Conservation (phyloP, 1,140 invertebrate species). For the Anoplolepis gracilipes region DNA sequence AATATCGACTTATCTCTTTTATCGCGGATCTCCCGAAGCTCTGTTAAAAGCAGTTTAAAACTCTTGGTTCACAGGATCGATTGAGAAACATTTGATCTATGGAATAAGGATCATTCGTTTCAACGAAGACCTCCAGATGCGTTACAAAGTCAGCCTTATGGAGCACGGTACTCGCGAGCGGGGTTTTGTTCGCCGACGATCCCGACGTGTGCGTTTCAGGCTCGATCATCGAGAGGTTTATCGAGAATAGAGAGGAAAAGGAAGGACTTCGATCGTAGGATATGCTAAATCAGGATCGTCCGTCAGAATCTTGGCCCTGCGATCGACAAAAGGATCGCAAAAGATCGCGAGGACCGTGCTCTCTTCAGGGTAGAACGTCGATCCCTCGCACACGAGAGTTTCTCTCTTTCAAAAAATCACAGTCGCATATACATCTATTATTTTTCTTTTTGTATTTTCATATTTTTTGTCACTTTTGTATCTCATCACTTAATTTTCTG, state of each 20-base stretch:
- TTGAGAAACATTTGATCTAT: conserved; percentile 2
- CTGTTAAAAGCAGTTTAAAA: not conserved
- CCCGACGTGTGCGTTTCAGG: conserved; percentile 62
- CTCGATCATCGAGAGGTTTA: conserved; percentile 53
- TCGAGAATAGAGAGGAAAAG: conserved; percentile 28
- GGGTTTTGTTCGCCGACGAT: conserved; percentile 32
- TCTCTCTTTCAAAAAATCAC: conserved; percentile 71
- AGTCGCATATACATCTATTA: conserved; percentile 74
- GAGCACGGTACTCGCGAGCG: conserved; percentile 40
- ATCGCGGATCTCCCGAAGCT: conserved; percentile 18
- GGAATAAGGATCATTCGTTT: not conserved
- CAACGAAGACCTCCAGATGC: not conserved
- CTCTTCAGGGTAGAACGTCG: conserved; percentile 64
- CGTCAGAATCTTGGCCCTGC: conserved; percentile 24
- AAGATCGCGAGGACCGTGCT: conserved; percentile 42
- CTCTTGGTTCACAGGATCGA: not conserved
- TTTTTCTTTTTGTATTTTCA: conserved; percentile 61
- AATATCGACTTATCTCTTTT: conserved; percentile 5
- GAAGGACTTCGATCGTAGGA: conserved; percentile 40
- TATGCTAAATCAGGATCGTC: conserved; percentile 49
- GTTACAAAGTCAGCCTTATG: conserved; percentile 40
- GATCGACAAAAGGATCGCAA: conserved; percentile 30
- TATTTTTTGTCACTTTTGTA: conserved; percentile 42
- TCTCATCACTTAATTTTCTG: conserved; percentile 33
- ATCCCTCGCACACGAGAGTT: conserved; percentile 72